Conservation (phyloP, 2,797 vertebrate genomes). For the Microctenopoma steveboyesi region DNA sequence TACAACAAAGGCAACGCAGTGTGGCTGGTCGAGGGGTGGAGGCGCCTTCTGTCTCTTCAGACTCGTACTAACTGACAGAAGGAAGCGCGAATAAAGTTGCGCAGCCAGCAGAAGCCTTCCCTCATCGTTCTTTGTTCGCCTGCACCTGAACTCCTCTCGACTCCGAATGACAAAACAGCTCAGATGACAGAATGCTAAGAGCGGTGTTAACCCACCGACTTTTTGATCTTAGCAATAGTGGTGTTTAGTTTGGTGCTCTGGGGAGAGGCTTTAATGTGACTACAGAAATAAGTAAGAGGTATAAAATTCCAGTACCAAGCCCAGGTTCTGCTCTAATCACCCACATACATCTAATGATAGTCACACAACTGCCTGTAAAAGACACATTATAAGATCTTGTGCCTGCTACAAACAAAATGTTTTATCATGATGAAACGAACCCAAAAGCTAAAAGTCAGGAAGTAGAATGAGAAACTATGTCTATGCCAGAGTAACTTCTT, state of each 20-base stretch:
- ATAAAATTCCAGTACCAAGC: constrained; percentile 40
- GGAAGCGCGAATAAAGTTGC: constrained; percentile 20
- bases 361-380: constrained; percentile 10
- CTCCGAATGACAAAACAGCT: constrained; percentile 41
- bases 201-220: constrained; percentile 13
- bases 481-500: not conserved
- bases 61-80: constrained; percentile 47
- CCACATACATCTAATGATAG: constrained; percentile 30
- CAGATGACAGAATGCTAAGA: constrained; percentile 26
- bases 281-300: constrained; percentile 29
- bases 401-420: constrained; percentile 2
- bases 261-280: constrained; percentile 32
- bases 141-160: constrained; percentile 56
- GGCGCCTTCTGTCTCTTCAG: constrained; percentile 26
- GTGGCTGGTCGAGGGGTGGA: constrained; percentile 39
- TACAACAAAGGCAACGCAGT: constrained; percentile 48
- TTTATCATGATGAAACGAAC: constrained; percentile 18
- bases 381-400: not conserved
- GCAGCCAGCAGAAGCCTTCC: constrained; percentile 34
- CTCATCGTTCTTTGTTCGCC: constrained; percentile 58
- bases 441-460: constrained; percentile 25
- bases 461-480: not conserved
- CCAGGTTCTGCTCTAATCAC: constrained; percentile 24
- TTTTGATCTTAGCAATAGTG: constrained; percentile 40
- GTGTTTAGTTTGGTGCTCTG: constrained; percentile 20